Conservation (phyloP, 2,888 invertebrate species). For the Lasioglossum lativentre region DNA sequence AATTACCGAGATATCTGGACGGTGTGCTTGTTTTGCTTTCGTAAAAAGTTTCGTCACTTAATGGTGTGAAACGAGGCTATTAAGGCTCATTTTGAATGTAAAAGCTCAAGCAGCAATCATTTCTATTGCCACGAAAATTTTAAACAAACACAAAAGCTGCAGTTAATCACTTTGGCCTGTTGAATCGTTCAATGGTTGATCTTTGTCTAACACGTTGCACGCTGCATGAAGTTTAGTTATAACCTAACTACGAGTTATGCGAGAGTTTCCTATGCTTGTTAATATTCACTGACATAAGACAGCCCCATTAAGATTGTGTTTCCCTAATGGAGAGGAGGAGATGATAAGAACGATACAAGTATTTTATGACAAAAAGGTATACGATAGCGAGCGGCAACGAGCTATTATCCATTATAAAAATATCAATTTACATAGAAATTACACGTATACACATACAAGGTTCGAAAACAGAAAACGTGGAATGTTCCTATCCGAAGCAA, state of each 20-base stretch:
- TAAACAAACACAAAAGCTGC: not conserved
- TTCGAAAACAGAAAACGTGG: not conserved
- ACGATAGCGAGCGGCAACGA: not conserved
- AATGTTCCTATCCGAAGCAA: conserved; percentile 5
- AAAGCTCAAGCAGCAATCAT: not conserved
- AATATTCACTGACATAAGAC: conserved; percentile 15
- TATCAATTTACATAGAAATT: not conserved
- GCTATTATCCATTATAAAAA: not conserved
- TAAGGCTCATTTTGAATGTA: not conserved
- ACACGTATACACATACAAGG: not conserved
- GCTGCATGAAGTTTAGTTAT: not conserved
- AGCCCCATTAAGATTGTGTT: conserved; percentile 10
- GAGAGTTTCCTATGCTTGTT: not conserved
- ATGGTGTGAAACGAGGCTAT: not conserved
- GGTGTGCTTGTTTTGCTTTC: not conserved
- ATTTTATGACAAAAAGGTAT: not conserved
- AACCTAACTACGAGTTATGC: not conserved
- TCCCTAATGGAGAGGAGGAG: not conserved
- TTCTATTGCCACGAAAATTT: not conserved
- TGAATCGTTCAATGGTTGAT: not conserved
- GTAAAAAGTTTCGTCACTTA: not conserved
- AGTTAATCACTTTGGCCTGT: not conserved
- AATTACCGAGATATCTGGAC: not conserved
- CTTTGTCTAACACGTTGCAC: not conserved
- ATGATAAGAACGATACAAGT: not conserved